A percentile compares a stretch with the other conserved stretches of the same genome.
These are phyloP conservation scores for Helicoverpa assulta DNA, from an alignment of 2,888 invertebrate genomes.

Conservation along the genomic window DNA sequence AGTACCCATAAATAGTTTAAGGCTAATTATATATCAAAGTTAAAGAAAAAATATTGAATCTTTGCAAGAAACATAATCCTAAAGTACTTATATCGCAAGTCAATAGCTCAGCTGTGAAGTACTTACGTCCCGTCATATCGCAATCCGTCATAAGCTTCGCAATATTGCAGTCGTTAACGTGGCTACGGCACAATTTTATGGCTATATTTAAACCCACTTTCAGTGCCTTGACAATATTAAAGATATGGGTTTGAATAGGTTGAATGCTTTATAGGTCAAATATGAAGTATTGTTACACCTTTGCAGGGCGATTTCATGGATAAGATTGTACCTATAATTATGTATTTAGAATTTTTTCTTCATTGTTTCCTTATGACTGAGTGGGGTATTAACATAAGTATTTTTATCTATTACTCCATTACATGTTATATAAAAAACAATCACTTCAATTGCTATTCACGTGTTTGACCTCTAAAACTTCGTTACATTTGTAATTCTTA, in stretches of 20 bases:
- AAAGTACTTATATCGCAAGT: background rate
- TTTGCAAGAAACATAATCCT: background rate
- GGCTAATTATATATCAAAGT: too few species aligned
- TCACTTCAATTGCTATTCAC: too few species aligned
- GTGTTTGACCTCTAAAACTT: background rate
- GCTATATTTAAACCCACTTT: slow-evolving; percentile 3
- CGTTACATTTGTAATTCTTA: background rate
- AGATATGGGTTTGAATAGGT: background rate
- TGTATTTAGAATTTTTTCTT: too few species aligned
- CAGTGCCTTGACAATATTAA: slow-evolving; percentile 7
- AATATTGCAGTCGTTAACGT: slow-evolving; percentile 22
- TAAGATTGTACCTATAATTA: too few species aligned
- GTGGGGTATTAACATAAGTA: too few species aligned
- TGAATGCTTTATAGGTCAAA: background rate
- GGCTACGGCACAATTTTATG: slow-evolving; percentile 37
- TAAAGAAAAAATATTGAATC: too few species aligned
- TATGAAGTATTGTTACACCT: background rate
- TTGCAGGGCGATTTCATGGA: background rate
- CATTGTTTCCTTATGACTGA: too few species aligned
- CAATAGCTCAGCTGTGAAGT: slow-evolving; percentile 2
- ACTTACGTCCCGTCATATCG: slow-evolving; percentile 14
- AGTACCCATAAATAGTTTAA: too few species aligned
- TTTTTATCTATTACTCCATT: too few species aligned
- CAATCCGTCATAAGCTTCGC: slow-evolving; percentile 14
- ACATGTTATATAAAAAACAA: too few species aligned